Percentiles rank a stretch among this genome's conserved stretches.
phyloP scores from a whole-genome alignment of 1,140 invertebrate genomes.

The Doryteuthis pealeii region DNA sequence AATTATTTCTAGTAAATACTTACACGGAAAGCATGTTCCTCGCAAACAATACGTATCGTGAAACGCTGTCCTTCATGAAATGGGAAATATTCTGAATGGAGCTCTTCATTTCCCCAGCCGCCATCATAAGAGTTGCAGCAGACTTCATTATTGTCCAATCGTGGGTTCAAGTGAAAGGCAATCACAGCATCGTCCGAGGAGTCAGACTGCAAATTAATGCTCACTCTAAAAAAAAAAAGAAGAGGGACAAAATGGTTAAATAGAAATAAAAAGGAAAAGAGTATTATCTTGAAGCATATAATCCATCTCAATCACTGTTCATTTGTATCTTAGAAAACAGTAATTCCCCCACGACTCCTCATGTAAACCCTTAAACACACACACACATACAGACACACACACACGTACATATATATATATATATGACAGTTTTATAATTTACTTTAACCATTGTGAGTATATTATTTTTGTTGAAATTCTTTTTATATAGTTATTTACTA shows the following conservation, averaged over 20 bases:
- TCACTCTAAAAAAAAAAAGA: conserved; percentile 22
- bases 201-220: conserved; percentile 27
- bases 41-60: conserved; percentile 75
- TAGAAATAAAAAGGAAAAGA: too few relatives aligned
- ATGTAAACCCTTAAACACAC: too few relatives aligned
- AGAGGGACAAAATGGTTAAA: background rate
- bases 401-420: too few relatives aligned
- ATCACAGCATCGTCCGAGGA: conserved; percentile 63
- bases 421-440: too few relatives aligned
- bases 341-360: too few relatives aligned
- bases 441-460: too few relatives aligned
- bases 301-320: conserved; percentile 66
- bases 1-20: too few relatives aligned
- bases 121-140: conserved; percentile 72
- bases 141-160: conserved; percentile 57
- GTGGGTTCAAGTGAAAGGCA: conserved; percentile 76
- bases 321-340: too few relatives aligned
- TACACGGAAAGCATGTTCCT: conserved; percentile 66
- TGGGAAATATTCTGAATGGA: conserved; percentile 67
- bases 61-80: conserved; percentile 71
- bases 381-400: too few relatives aligned
- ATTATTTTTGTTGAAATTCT: too few relatives aligned
- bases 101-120: conserved; percentile 75
- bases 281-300: too few relatives aligned
- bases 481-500: too few relatives aligned